Evolutionary conservation across 2,888 invertebrate genomes (phyloP).

Genomic region (Stenoptilia bipunctidactyla): DNA sequence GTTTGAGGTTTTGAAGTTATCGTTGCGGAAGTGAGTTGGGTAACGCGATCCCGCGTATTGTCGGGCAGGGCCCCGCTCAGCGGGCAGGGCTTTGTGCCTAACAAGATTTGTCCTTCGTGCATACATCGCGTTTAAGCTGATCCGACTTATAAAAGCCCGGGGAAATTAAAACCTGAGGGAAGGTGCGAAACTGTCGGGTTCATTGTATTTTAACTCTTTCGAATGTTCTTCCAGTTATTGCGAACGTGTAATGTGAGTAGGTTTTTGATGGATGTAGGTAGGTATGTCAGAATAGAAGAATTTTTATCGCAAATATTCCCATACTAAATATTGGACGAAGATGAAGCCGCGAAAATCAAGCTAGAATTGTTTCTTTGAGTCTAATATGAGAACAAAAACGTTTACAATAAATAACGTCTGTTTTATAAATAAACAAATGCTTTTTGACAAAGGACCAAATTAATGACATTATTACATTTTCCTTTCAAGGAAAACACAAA

Average conservation of each 20-base stretch:
- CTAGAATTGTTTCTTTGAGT: too few species aligned
- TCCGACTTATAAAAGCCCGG: conserved; percentile 29
- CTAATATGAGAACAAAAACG: too few species aligned
- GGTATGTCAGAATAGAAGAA: too few species aligned
- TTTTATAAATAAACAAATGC: too few species aligned
- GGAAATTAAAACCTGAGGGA: conserved; percentile 4
- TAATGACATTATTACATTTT: not conserved
- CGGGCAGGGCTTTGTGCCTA: conserved; percentile 37
- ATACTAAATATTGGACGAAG: too few species aligned
- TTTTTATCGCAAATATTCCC: too few species aligned
- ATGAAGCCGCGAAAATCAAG: too few species aligned
- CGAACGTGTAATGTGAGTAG: too few species aligned
- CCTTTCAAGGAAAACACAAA: not conserved
- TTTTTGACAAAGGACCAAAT: too few species aligned
- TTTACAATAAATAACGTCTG: too few species aligned
- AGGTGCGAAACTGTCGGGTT: not conserved
- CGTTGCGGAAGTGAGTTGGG: conserved; percentile 44
- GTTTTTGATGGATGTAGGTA: too few species aligned
- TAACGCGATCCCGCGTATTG: conserved; percentile 43
- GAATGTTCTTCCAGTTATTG: too few species aligned
- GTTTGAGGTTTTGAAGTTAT: conserved; percentile 36
- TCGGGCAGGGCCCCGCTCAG: conserved; percentile 28
- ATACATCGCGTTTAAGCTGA: conserved; percentile 29
- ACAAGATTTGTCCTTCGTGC: conserved; percentile 46
- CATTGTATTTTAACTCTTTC: not conserved